These are phyloP conservation scores for Ptilorrhoa leucosticta DNA, from an alignment of 2,113 vertebrate genomes.

Conservation along the genomic window DNA sequence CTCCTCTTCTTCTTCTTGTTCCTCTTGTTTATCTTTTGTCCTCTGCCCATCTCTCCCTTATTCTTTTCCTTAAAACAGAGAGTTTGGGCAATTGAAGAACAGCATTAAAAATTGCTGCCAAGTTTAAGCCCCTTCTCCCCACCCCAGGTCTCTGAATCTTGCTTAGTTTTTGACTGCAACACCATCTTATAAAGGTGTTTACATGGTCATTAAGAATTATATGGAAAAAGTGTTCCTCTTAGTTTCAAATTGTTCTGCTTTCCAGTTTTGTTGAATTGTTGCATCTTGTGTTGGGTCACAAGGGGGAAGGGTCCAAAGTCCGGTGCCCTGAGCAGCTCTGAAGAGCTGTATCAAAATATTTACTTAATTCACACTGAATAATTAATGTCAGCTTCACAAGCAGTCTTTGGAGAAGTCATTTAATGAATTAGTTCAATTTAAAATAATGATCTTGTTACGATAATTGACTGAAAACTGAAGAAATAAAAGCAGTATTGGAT, in stretches of 20 bases:
- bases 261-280: background rate
- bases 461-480: background rate
- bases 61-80: background rate
- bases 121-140: background rate
- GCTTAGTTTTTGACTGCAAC: background rate
- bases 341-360: background rate
- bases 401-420: background rate
- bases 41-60: too few species aligned
- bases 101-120: background rate
- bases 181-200: background rate
- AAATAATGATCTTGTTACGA: background rate
- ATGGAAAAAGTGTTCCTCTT: background rate
- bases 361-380: background rate
- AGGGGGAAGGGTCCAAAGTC: background rate
- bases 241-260: background rate
- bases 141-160: background rate
- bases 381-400: background rate
- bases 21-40: background rate
- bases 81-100: background rate
- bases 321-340: background rate
- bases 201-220: accelerated
- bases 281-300: too few species aligned
- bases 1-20: background rate
- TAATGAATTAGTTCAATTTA: background rate
- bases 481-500: background rate